These are phyloP conservation scores for Euproctis similis DNA, from an alignment of 2,888 invertebrate genomes.

Conservation along the genomic window DNA sequence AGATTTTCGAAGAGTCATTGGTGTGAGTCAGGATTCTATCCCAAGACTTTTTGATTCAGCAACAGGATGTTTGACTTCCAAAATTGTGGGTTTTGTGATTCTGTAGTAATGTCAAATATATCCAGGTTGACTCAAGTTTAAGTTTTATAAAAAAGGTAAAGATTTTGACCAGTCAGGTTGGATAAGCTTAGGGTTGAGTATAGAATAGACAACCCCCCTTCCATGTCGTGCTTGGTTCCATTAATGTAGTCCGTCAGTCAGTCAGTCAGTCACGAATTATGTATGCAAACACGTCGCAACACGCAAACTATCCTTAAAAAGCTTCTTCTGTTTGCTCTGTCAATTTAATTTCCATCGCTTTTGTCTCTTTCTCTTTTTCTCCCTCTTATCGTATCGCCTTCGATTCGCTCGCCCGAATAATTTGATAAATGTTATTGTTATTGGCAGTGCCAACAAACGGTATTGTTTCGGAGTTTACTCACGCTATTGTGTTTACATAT, in stretches of 20 bases:
- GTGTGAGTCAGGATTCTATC: too few species aligned
- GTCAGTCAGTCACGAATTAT: conserved; percentile 74
- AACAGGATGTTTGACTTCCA: too few species aligned
- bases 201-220: too few species aligned
- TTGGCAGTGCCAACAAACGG: conserved; percentile 56
- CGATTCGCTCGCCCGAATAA: conserved; percentile 29
- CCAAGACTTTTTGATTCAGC: too few species aligned
- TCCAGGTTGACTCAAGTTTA: conserved; percentile 21
- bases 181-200: too few species aligned
- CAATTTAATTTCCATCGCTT: too few species aligned
- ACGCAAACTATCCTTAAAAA: conserved; percentile 66
- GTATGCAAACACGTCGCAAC: conserved; percentile 72
- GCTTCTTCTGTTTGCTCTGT: conserved; percentile 70
- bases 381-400: conserved; percentile 34
- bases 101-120: too few species aligned
- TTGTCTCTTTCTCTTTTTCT: too few species aligned
- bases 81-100: too few species aligned
- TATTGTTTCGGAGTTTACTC: conserved; percentile 53
- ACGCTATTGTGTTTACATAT: conserved; percentile 33
- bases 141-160: too few species aligned
- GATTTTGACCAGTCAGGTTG: too few species aligned
- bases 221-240: conserved; percentile 63
- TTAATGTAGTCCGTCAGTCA: conserved; percentile 67
- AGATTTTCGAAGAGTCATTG: too few species aligned
- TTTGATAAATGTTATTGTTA: conserved; percentile 68